Evolutionary conservation across 2,888 invertebrate species (phyloP).

Genomic region (Aporophyla nigra): DNA sequence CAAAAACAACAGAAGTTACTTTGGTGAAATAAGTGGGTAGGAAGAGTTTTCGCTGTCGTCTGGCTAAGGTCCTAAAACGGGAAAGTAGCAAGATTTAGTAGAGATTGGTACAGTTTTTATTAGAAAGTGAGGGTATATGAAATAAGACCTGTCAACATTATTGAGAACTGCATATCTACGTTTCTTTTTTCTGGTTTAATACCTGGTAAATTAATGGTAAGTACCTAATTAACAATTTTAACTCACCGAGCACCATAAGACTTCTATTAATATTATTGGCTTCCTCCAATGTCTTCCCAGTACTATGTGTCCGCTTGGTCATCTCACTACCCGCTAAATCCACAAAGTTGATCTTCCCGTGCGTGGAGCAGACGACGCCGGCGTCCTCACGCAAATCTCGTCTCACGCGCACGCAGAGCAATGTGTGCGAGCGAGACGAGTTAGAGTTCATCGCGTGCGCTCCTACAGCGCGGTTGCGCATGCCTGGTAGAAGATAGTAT

Average conservation of each 20-base stretch:
- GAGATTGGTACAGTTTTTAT: background rate
- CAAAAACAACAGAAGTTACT: background rate
- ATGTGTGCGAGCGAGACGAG: slow-evolving; percentile 97
- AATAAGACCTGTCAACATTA: background rate
- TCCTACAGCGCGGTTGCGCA: slow-evolving; percentile 97
- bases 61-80: background rate
- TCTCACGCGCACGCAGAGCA: slow-evolving; percentile 97
- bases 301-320: slow-evolving; percentile 97
- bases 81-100: background rate
- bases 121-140: background rate
- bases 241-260: slow-evolving; percentile 96
- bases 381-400: slow-evolving; percentile 95
- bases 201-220: background rate
- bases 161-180: background rate
- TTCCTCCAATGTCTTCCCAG: slow-evolving; percentile 97
- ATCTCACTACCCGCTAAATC: slow-evolving; percentile 99
- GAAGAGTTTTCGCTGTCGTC: too few species aligned
- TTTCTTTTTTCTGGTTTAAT: background rate
- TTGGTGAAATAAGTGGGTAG: background rate
- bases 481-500: slow-evolving; percentile 89
- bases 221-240: background rate
- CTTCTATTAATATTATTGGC: slow-evolving; percentile 99
- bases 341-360: slow-evolving; percentile 98
- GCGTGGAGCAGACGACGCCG: slow-evolving; percentile 96
- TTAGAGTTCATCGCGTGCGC: slow-evolving; percentile 98